A percentile compares a stretch with the other conserved stretches of the same genome.
Evolutionary conservation across 2,888 invertebrate species (phyloP).

Genomic region (Tenthredo mesomela): DNA sequence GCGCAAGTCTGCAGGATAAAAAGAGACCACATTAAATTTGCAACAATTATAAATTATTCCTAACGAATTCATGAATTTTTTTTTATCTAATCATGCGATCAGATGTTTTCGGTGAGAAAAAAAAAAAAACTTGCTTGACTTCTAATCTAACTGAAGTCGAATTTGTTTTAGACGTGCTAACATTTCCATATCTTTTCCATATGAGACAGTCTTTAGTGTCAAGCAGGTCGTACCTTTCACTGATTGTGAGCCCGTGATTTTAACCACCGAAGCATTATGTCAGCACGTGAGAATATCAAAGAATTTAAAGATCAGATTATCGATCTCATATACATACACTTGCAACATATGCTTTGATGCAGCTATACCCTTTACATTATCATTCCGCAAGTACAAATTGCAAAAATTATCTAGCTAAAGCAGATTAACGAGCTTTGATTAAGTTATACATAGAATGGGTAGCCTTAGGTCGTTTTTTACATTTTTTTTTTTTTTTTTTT

Average conservation of each 20-base stretch:
- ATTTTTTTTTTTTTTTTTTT: background rate
- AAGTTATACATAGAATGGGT: background rate
- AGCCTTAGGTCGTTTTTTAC: background rate
- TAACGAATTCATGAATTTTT: constrained; percentile 9
- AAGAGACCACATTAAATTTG: background rate
- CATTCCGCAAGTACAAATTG: background rate
- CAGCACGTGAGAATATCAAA: constrained; percentile 11
- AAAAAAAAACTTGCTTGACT: background rate
- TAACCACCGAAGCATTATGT: background rate
- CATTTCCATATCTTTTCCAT: constrained; percentile 7
- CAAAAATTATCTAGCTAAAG: background rate
- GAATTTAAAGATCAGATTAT: constrained; percentile 20
- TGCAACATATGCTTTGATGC: background rate
- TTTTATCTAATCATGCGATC: background rate
- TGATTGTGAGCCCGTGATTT: background rate
- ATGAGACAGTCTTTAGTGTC: constrained; percentile 2
- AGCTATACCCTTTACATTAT: background rate
- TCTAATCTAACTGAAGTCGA: background rate
- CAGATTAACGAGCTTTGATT: background rate
- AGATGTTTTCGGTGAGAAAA: background rate
- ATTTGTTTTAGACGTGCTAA: background rate
- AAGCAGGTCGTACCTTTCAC: constrained; percentile 40
- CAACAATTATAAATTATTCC: background rate
- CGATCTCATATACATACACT: background rate
- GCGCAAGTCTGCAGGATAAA: background rate